Conservation (phyloP, 2,888 invertebrate species). For the Dicycla oo region DNA sequence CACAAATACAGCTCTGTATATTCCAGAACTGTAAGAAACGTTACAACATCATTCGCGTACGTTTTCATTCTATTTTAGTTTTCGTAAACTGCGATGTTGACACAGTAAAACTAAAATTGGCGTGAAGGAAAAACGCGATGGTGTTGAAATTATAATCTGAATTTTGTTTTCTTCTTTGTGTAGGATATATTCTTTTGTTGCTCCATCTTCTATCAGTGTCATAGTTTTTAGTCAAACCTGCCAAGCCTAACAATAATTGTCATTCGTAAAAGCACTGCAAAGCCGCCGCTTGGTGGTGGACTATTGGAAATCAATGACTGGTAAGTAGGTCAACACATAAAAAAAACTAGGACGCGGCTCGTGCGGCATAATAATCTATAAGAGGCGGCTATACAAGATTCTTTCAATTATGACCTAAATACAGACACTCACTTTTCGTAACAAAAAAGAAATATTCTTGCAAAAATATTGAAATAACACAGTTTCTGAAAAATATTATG, state of each 20-base stretch:
- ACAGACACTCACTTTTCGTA: constrained; percentile 21
- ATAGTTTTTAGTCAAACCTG: not conserved
- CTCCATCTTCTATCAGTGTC: not conserved
- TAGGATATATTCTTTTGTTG: not conserved
- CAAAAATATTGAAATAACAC: not conserved
- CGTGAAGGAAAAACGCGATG: too few species aligned
- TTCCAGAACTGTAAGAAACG: constrained; percentile 56
- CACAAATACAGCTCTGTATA: constrained; percentile 53
- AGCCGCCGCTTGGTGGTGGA: constrained; percentile 13
- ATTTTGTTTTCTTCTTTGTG: constrained; percentile 20
- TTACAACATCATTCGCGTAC: constrained; percentile 48
- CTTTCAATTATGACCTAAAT: constrained; percentile 42
- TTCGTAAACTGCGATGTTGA: constrained; percentile 16
- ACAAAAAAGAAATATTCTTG: constrained; percentile 2
- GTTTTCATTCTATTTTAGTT: constrained; percentile 50
- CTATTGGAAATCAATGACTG: constrained; percentile 55
- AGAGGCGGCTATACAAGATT: constrained; percentile 19
- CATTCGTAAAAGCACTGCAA: constrained; percentile 33
- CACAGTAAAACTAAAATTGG: too few species aligned
- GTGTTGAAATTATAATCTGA: too few species aligned
- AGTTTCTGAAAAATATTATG: not conserved
- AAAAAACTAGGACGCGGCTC: constrained; percentile 41
- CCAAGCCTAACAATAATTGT: not conserved
- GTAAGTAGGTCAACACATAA: constrained; percentile 45
- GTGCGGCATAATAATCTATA: constrained; percentile 19